A percentile compares a stretch with the other conserved stretches of the same genome.
Evolutionary conservation across 2,113 vertebrate genomes (phyloP).

Genomic region (Megaptera novaeangliae): DNA sequence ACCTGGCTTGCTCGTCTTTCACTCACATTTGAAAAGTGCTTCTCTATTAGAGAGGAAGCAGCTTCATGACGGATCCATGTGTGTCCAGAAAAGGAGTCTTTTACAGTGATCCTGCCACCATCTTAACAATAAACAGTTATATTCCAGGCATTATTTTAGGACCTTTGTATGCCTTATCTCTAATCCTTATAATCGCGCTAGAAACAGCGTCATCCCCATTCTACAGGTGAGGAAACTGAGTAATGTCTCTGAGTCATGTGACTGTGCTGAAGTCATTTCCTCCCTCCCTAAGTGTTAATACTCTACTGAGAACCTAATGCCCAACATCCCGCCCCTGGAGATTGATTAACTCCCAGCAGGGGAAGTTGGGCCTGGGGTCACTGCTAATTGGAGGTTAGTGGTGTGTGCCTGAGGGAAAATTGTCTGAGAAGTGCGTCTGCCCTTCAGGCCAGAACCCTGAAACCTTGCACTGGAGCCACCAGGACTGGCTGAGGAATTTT

Average conservation of each 20-base stretch:
- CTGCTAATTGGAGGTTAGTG: slow-evolving; percentile 14
- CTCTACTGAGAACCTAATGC: background rate
- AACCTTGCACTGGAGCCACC: background rate
- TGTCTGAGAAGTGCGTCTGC: background rate
- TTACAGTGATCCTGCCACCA: background rate
- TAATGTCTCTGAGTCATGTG: background rate
- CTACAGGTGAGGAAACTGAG: background rate
- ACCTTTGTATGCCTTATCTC: background rate
- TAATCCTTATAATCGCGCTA: background rate
- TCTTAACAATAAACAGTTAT: background rate
- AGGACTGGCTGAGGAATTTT: background rate
- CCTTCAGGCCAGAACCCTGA: background rate
- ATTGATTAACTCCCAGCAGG: slow-evolving; percentile 27
- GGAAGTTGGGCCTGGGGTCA: background rate
- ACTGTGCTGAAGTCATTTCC: background rate
- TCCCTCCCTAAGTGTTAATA: background rate
- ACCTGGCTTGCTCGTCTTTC: background rate
- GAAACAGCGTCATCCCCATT: background rate
- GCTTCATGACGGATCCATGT: background rate
- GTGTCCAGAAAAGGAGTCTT: background rate
- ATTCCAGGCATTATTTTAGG: background rate
- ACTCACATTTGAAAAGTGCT: background rate
- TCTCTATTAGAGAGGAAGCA: background rate
- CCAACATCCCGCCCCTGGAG: background rate
- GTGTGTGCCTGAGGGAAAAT: background rate